These are phyloP conservation scores for Axea sp. DNA, from an alignment of 2,888 invertebrate species.

Conservation along the genomic window DNA sequence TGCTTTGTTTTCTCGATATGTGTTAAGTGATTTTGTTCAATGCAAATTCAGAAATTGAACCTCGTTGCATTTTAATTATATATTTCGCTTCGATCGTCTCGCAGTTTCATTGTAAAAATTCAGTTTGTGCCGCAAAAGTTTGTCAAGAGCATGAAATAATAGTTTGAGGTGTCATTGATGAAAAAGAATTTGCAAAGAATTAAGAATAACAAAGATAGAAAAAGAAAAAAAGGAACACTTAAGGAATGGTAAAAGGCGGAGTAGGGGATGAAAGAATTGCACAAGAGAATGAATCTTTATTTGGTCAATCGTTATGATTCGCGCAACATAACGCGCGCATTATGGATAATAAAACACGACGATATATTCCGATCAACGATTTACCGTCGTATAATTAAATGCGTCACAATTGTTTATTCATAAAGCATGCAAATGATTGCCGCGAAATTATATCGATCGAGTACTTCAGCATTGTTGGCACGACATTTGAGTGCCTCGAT, in stretches of 20 bases:
- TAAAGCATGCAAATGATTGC: conserved; percentile 54
- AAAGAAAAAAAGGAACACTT: not conserved
- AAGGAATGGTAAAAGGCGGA: not conserved
- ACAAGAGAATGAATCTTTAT: conserved; percentile 5
- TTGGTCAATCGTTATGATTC: not conserved
- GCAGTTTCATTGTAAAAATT: conserved; percentile 11
- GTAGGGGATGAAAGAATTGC: no score
- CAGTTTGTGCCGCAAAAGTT: not conserved
- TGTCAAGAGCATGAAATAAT: no score
- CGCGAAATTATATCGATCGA: conserved; percentile 49
- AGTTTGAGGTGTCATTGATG: no score
- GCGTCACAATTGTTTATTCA: conserved; percentile 55
- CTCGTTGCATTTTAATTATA: conserved; percentile 16
- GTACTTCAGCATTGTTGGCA: conserved; percentile 30
- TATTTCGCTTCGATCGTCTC: conserved; percentile 27
- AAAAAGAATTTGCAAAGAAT: no score
- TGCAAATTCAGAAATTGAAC: conserved; percentile 20
- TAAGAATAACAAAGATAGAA: no score
- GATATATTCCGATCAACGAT: conserved; percentile 29
- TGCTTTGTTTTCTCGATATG: no score
- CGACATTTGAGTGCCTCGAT: conserved; percentile 19
- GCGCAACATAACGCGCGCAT: conserved; percentile 5
- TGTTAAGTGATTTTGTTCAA: conserved; percentile 16
- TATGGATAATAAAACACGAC: conserved; percentile 7
- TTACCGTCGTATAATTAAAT: conserved; percentile 51